phyloP scores from a whole-genome alignment of 2,113 vertebrate genomes.

The Mus spicilegus region DNA sequence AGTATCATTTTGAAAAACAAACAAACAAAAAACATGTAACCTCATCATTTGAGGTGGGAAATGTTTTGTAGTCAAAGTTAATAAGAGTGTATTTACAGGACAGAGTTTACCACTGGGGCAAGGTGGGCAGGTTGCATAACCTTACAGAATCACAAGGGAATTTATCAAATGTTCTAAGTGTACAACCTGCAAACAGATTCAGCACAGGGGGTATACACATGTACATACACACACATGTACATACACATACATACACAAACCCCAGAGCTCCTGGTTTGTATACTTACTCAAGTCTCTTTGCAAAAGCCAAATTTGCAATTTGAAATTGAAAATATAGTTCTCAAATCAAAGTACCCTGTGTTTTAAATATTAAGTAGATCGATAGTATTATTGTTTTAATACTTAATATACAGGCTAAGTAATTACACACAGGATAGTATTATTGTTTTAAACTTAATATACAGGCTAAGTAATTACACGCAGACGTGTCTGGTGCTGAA shows the following conservation, averaged over 20 bases:
- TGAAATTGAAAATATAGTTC: constrained; percentile 7
- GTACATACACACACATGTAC: not conserved
- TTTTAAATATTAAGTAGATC: constrained; percentile 43
- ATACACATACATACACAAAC: not conserved
- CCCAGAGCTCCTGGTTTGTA: not conserved
- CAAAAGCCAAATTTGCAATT: constrained; percentile 31
- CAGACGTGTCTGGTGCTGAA: not conserved
- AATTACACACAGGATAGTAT: not conserved
- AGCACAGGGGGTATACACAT: not conserved
- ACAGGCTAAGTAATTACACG: constrained; percentile 32
- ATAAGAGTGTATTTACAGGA: constrained; percentile 11
- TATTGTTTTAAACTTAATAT: constrained; percentile 11
- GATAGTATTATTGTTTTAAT: not conserved
- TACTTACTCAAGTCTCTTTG: constrained; percentile 21
- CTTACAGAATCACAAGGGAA: not conserved
- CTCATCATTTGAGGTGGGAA: not conserved
- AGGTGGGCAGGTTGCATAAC: not conserved
- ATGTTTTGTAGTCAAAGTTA: constrained; percentile 34
- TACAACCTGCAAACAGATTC: not conserved
- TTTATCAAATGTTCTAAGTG: not conserved
- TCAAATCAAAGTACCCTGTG: not conserved
- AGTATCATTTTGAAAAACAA: not conserved
- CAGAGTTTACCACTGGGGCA: not conserved
- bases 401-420: constrained; percentile 35
- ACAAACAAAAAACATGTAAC: not conserved